phyloP scores from a whole-genome alignment of 1,140 invertebrate genomes.

The Aphelenchoides besseyi region DNA sequence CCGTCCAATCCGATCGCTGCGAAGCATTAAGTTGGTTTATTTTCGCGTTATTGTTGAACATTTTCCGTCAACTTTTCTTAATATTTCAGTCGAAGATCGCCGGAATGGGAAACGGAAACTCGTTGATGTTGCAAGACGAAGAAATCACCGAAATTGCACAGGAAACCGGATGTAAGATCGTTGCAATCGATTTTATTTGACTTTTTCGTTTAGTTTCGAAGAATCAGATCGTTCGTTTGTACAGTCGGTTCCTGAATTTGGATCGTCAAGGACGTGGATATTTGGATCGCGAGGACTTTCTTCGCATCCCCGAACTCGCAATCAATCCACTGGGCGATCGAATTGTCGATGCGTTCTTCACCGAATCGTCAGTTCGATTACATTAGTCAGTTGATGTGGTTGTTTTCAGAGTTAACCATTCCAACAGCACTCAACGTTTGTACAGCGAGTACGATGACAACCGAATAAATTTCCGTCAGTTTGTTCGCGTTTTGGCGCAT shows the following conservation, averaged over 20 bases:
- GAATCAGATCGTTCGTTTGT: not conserved
- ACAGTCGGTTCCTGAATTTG: not conserved
- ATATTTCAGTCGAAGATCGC: not conserved
- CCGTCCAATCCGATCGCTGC: not conserved
- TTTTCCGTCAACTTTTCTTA: not conserved
- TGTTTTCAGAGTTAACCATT: constrained; percentile 36
- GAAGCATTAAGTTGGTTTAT: too few species aligned
- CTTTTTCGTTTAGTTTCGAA: constrained; percentile 11
- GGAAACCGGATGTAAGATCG: constrained; percentile 16
- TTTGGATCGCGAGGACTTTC: constrained; percentile 72
- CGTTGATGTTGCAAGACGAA: not conserved
- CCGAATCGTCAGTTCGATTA: constrained; percentile 68
- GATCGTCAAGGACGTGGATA: constrained; percentile 16
- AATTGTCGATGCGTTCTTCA: constrained; percentile 96
- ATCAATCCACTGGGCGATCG: constrained; percentile 93
- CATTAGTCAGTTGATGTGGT: constrained; percentile 6
- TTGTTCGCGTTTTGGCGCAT: constrained; percentile 89
- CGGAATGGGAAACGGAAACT: constrained; percentile 2
- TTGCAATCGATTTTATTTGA: not conserved
- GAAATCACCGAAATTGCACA: constrained; percentile 11
- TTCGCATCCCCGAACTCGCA: constrained; percentile 84
- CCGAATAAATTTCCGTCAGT: constrained; percentile 91
- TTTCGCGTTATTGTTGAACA: too few species aligned
- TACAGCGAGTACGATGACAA: constrained; percentile 44
- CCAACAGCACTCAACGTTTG: not conserved